Evolutionary conservation across 2,797 vertebrate genomes (phyloP).

Genomic region (Nyctalus aviator): DNA sequence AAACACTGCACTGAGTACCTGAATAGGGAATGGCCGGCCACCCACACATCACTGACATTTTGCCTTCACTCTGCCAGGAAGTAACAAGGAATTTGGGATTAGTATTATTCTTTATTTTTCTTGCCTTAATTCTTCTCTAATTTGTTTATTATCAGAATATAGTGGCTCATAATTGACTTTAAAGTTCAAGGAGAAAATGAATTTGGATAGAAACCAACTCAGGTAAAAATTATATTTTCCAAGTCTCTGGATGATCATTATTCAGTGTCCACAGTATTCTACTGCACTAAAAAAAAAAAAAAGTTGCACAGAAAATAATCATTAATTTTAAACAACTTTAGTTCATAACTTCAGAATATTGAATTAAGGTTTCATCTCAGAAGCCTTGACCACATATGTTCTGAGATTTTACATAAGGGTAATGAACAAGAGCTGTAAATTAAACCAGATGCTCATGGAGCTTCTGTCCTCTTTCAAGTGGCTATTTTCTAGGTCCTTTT

Average conservation of each 20-base stretch:
- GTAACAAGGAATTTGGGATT: not conserved
- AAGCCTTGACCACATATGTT: slow-evolving; percentile 50
- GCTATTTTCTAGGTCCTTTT: slow-evolving; percentile 75
- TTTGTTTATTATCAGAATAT: not conserved
- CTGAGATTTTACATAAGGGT: not conserved
- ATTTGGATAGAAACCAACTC: slow-evolving; percentile 31
- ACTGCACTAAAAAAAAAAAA: slow-evolving; percentile 57
- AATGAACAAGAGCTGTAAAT: slow-evolving; percentile 71
- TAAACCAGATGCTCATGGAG: slow-evolving; percentile 45
- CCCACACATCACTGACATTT: not conserved
- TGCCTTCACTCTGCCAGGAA: not conserved
- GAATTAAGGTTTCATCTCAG: slow-evolving; percentile 1
- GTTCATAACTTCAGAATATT: slow-evolving; percentile 63
- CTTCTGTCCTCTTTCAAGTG: slow-evolving; percentile 71
- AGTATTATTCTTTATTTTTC: not conserved
- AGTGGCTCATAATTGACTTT: not conserved
- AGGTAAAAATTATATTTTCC: slow-evolving; percentile 2
- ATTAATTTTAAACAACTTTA: slow-evolving; percentile 70
- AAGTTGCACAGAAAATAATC: slow-evolving; percentile 65
- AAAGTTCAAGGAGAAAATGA: not conserved
- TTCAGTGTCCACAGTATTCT: not conserved
- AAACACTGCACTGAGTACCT: not conserved
- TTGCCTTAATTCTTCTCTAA: not conserved
- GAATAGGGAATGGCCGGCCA: not conserved
- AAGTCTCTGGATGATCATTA: not conserved